Conservation (phyloP, 2,113 vertebrate genomes). For the Archilochus colubris region DNA sequence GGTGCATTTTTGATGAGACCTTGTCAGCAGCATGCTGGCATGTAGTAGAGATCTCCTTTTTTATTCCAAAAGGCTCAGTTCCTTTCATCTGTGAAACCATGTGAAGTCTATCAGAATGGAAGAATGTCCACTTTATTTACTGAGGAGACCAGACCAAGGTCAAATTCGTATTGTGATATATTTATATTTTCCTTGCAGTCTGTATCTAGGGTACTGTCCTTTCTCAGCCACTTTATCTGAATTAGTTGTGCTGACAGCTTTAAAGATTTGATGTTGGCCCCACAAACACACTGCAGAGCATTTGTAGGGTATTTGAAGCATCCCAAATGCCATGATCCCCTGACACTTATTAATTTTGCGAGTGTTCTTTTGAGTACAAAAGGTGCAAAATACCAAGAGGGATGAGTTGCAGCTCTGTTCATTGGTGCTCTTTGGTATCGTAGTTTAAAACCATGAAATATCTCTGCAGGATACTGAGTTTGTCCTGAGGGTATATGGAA, state of each 20-base stretch:
- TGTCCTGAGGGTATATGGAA: background rate
- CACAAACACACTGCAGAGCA: background rate
- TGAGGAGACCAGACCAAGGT: background rate
- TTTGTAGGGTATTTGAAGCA: background rate
- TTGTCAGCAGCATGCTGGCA: background rate
- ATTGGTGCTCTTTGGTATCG: background rate
- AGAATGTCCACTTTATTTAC: background rate
- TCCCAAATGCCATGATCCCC: background rate
- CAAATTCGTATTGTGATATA: fast-evolving
- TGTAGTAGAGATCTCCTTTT: background rate
- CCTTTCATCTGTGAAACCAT: background rate
- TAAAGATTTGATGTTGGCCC: background rate
- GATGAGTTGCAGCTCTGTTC: background rate
- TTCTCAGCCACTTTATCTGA: background rate
- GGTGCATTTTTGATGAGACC: conserved; percentile 44
- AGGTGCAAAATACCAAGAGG: background rate
- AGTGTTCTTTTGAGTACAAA: background rate
- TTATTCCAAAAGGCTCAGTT: background rate
- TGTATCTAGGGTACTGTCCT: background rate
- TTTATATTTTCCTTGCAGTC: background rate
- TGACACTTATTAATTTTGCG: background rate
- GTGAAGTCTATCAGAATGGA: background rate
- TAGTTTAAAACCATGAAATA: background rate
- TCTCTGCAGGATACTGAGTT: background rate
- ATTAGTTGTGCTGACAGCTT: background rate